Conservation (phyloP, 2,797 vertebrate species). For the Carcharodon carcharias region DNA sequence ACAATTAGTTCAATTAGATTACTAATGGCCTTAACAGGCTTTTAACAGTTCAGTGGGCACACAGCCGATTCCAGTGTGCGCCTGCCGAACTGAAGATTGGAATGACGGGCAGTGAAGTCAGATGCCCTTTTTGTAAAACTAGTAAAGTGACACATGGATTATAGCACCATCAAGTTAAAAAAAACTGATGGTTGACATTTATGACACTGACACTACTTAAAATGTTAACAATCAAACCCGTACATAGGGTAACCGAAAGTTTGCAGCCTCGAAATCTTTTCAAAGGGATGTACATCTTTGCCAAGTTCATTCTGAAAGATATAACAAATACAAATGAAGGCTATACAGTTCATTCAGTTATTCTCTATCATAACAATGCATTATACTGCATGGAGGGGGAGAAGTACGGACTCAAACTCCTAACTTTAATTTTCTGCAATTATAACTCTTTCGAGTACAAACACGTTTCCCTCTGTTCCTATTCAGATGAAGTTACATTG, state of each 20-base stretch:
- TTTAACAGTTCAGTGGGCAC: too few species aligned
- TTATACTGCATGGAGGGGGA: not conserved
- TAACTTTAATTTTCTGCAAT: not conserved
- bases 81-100: too few species aligned
- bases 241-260: not conserved
- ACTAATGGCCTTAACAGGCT: too few species aligned
- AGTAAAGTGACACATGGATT: conserved; percentile 27
- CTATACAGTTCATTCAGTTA: conserved; percentile 30
- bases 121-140: not conserved
- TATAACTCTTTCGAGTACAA: too few species aligned
- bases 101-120: too few species aligned
- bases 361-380: not conserved
- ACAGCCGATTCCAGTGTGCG: too few species aligned
- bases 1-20: too few species aligned
- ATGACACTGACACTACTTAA: not conserved
- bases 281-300: conserved; percentile 38
- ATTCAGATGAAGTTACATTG: too few species aligned
- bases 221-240: not conserved
- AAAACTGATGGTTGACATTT: not conserved
- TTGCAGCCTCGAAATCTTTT: conserved; percentile 39
- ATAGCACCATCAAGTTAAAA: not conserved
- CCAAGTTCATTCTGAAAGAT: conserved; percentile 41
- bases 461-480: too few species aligned
- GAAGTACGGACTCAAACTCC: not conserved
- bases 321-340: conserved; percentile 38